phyloP scores from a whole-genome alignment of 35 echinoderm and acorn worm genomes.

The Ophioderma brevispina region DNA sequence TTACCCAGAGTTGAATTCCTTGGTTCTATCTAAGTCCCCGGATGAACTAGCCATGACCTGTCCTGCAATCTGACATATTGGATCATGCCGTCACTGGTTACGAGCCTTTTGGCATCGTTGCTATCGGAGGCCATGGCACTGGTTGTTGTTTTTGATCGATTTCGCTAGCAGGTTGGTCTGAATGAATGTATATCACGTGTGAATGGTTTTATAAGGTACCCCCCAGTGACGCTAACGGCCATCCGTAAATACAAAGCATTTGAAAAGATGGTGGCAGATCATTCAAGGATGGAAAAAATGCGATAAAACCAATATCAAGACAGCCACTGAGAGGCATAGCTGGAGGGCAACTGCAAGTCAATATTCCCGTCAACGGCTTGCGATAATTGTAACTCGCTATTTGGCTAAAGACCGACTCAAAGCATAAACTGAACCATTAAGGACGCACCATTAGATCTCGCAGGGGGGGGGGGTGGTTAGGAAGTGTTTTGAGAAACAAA shows the following conservation, averaged over 20 bases:
- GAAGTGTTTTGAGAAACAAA: too few relatives aligned
- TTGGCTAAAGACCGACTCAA: too few relatives aligned
- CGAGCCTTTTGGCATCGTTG: slow-evolving; percentile 14
- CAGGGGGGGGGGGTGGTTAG: too few relatives aligned
- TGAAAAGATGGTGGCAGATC: not conserved
- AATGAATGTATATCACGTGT: slow-evolving; percentile 9
- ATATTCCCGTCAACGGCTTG: too few relatives aligned
- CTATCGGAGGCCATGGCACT: slow-evolving; percentile 2
- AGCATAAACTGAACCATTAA: too few relatives aligned
- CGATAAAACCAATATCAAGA: not conserved
- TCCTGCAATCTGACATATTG: slow-evolving; percentile 3
- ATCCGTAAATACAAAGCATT: slow-evolving; percentile 8
- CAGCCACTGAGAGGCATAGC: not conserved
- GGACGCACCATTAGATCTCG: too few relatives aligned
- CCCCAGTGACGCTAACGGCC: not conserved
- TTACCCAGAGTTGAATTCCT: not conserved
- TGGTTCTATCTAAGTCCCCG: not conserved
- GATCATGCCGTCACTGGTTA: slow-evolving; percentile 7
- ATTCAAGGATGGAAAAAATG: not conserved
- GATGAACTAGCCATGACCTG: not conserved
- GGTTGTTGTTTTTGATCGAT: slow-evolving; percentile 16
- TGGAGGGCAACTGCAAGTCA: not conserved
- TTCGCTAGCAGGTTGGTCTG: not conserved
- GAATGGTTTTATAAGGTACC: slow-evolving; percentile 23
- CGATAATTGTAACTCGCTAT: too few relatives aligned